Evolutionary conservation across 2,113 vertebrate species (phyloP).

Genomic region (Alexandromys fortis): DNA sequence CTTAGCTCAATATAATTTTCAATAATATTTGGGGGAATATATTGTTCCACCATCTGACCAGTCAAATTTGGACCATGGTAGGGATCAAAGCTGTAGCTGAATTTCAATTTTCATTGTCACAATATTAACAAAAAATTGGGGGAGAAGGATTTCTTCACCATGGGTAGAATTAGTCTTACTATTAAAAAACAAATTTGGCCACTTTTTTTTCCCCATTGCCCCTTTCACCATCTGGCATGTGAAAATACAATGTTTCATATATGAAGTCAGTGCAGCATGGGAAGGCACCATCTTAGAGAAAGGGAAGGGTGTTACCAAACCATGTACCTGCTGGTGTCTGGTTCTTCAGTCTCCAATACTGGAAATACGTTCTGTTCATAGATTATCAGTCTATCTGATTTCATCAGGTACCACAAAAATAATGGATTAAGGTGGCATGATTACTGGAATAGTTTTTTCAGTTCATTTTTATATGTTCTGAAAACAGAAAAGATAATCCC

Average conservation of each 20-base stretch:
- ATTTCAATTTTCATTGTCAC: not conserved
- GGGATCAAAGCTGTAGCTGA: not conserved
- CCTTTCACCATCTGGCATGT: not conserved
- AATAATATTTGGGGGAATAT: not conserved
- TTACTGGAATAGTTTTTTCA: not conserved
- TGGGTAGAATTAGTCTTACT: not conserved
- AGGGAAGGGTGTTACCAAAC: not conserved
- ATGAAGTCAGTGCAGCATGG: not conserved
- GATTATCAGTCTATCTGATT: not conserved
- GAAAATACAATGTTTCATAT: not conserved
- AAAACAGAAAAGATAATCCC: not conserved
- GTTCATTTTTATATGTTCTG: not conserved
- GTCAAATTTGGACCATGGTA: not conserved
- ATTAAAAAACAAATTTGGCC: not conserved
- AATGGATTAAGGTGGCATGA: not conserved
- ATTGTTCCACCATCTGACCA: not conserved
- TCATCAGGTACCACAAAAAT: not conserved
- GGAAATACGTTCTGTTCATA: not conserved
- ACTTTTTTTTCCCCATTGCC: not conserved
- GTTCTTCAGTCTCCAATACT: not conserved
- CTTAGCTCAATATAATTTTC: not conserved
- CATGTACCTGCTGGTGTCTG: not conserved
- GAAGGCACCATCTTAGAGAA: not conserved
- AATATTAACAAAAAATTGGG: not conserved
- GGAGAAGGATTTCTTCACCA: fast-evolving